Base-by-base conservation (phyloP, 2,888 invertebrate species). In the Protodeltote pygarga region DNA sequence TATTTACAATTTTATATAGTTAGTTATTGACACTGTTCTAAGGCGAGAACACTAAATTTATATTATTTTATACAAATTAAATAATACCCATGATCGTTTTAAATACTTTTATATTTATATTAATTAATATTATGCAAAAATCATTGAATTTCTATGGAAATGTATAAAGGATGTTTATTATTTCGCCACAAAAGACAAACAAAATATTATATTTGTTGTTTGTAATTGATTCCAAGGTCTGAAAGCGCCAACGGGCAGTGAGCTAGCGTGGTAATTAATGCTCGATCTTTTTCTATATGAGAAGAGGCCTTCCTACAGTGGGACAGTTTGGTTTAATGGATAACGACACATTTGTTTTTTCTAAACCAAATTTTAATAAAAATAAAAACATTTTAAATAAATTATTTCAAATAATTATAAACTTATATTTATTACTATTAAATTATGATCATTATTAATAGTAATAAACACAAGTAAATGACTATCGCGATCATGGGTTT, bases 11-110 rank as follows among this genome's bases (percentile, higher is more conserved):
- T 67, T 65, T 69, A 73, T 65, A 70, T 58, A 55, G 49, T 71
- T n/a, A 73, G 72, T 78, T 79, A 81, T 81, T 79, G 80, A 81
- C 81, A 79, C 75, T 67, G 67, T 76, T 65, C 77, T 78, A 81
- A 82, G 81, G 81, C 81, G 68, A 74, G 70, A 75, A 66, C 54
- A 57, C 66, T 63, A 59, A 41, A 54, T 46, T 59, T 34, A 46
- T 50, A 44, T 48, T 53, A 50, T 23, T 46, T 42, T 46, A n/a
- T n/a, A 50, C 25, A 44, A 55, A 39, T 46, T 35, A 58, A 25
- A 39, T 59, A 45, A 25, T 45, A 39, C 48, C 32, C 45, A 50
- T 46, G 25, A 53, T 35, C 39, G 47, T 39, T 21, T 42, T 16
- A 20, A 33, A 46, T 35, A 45, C 5, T 33, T 39, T 10, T 11